Percentiles rank a stretch among this genome's conserved stretches.
These are phyloP conservation scores for Styela plicata DNA, from an alignment of 23 tunicate species.

Conservation along the genomic window DNA sequence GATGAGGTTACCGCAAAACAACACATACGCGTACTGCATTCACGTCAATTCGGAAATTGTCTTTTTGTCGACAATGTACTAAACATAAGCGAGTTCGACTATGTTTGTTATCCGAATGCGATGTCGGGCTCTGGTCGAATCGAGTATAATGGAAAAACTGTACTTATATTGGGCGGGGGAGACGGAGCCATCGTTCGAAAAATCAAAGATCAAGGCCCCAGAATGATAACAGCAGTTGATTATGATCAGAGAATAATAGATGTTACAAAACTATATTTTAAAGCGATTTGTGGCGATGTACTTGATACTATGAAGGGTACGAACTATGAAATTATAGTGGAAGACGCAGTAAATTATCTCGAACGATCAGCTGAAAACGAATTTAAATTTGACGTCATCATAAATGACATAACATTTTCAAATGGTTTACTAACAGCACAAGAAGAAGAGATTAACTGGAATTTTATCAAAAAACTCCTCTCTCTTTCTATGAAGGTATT, in stretches of 20 bases:
- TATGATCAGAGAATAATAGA: constrained; percentile 64
- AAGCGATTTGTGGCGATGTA: constrained; percentile 73
- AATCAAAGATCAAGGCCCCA: constrained; percentile 36
- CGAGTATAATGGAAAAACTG: constrained; percentile 58
- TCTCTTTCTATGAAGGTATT: constrained; percentile 43
- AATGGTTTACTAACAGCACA: constrained; percentile 45
- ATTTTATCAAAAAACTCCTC: constrained; percentile 50
- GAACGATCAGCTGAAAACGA: constrained; percentile 34
- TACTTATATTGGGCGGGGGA: constrained; percentile 84
- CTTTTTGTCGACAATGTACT: constrained; percentile 66
- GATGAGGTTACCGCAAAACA: constrained; percentile 53
- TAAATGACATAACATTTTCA: constrained; percentile 76
- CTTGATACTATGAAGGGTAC: constrained; percentile 45
- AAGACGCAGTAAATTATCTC: constrained; percentile 55
- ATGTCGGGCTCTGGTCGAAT: constrained; percentile 55
- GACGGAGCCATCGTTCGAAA: constrained; percentile 80
- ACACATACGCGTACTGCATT: constrained; percentile 52
- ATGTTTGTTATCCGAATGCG: constrained; percentile 61
- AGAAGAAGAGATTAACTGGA: constrained; percentile 49
- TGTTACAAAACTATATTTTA: constrained; percentile 50
- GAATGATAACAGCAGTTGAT: constrained; percentile 74
- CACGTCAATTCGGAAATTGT: constrained; percentile 60
- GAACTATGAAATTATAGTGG: constrained; percentile 63
- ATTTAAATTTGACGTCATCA: constrained; percentile 52
- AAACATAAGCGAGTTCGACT: constrained; percentile 49